Evolutionary conservation across 2,888 invertebrate species (phyloP).

Genomic region (Tridacna crocea): DNA sequence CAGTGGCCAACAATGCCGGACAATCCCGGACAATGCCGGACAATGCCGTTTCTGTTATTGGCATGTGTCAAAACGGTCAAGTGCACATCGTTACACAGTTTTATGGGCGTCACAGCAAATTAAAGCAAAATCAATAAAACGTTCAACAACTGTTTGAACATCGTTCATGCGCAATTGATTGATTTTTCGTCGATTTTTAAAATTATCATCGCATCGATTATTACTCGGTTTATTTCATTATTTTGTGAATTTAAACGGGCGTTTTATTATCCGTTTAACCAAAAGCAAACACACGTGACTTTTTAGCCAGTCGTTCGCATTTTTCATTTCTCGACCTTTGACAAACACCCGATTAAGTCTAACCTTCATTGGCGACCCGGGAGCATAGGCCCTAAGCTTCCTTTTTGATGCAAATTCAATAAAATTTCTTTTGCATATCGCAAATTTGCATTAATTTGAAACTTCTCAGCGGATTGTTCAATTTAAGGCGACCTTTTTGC

Average conservation of each 20-base stretch:
- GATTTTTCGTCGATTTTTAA: conserved; percentile 28
- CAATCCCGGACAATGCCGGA: conserved; percentile 11
- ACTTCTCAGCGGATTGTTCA: not conserved
- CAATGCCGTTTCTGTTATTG: conserved; percentile 1
- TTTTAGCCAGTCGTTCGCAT: conserved; percentile 8
- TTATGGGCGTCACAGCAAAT: conserved; percentile 30
- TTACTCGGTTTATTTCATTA: conserved; percentile 17
- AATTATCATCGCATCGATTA: conserved; percentile 16
- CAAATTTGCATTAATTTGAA: conserved; percentile 19
- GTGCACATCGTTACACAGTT: conserved; percentile 20
- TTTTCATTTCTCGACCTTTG: conserved; percentile 24
- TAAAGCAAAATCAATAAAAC: conserved; percentile 30
- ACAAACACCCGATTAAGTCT: conserved; percentile 13
- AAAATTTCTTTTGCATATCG: conserved; percentile 23
- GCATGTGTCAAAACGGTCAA: conserved; percentile 26
- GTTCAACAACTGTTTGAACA: conserved; percentile 24
- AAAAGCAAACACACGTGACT: conserved; percentile 27
- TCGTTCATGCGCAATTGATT: conserved; percentile 27
- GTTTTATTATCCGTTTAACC: conserved; percentile 20
- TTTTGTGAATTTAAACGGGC: conserved; percentile 26
- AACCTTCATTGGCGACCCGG: conserved; percentile 10
- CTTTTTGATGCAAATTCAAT: conserved; percentile 23
- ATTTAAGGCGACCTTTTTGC: not conserved
- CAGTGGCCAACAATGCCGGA: conserved; percentile 21
- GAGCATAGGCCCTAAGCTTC: not conserved